Base-by-base conservation (phyloP, 2,113 vertebrate genomes). In the Pampusana beccarii region DNA sequence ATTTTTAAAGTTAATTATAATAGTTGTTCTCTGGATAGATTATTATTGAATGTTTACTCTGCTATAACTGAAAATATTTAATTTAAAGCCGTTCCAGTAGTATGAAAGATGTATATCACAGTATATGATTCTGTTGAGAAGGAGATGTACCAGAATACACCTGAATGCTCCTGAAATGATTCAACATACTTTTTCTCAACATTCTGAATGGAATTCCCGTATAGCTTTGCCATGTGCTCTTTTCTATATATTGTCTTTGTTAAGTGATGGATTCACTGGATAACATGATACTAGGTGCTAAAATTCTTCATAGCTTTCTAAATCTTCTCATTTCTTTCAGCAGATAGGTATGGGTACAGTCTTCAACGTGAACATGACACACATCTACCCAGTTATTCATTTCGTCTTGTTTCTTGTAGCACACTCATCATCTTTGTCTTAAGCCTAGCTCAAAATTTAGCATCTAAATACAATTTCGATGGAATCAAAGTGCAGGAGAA, bases 261-360 rank as follows among this genome's bases (percentile, higher is more conserved):
- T 56, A 90, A 93, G 33, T 23, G 46, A 66, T 66, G 56, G 79
- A 82, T 96, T 90, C 81, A 62, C 7, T 93, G 81, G 74, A 70
- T 90, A 85, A n/a, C 54, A 18, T 70, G 71, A 48, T 90, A 88
- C 66, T 82, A 67, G 53, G 57, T 87, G 53, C 61, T 92, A 13
- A 71, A 74, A 56, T 91, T 94, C 91, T 56, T 80, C 60, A 48
- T 46, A 65, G 36, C 34, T 86, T 80, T 90, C 70, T 80, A 71
- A 77, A 80, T 90, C 80, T 88, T 88, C 67, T 82, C 10, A 79
- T 87, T 87, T 92, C 73, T 82, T 91, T 82, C 44, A 86, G 78
- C 48, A 84, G 84, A 69, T 67, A 82, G 66, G 5, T 56, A 31
- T 15, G 51, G 81, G 25, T 77, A 3, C 2, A 4, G 33, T 51